Evolutionary conservation across 2,113 vertebrate species (phyloP).

Genomic region (Tragelaphus imberbis): DNA sequence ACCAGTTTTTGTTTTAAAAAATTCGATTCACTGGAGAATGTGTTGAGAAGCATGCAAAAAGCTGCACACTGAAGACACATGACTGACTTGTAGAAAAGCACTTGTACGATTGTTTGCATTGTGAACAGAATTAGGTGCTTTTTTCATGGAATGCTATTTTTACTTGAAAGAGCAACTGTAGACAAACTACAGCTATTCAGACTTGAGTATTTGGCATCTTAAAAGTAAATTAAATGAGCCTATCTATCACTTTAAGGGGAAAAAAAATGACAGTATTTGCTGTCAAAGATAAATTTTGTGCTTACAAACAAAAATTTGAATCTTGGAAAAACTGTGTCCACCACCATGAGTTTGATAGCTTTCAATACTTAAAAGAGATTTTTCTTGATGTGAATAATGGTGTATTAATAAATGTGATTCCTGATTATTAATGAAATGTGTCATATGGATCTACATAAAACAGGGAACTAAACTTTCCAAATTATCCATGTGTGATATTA

Average conservation of each 20-base stretch:
- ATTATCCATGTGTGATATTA: not conserved
- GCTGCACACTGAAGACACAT: not conserved
- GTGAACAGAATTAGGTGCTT: not conserved
- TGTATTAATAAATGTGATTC: not conserved
- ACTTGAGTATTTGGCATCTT: not conserved
- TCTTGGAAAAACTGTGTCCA: not conserved
- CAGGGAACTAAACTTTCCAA: not conserved
- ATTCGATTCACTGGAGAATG: not conserved
- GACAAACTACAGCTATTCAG: conserved; percentile 13
- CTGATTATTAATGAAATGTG: conserved; percentile 19
- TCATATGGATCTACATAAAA: not conserved
- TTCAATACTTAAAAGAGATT: not conserved
- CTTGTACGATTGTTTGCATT: not conserved
- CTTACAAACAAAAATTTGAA: conserved; percentile 14
- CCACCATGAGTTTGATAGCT: not conserved
- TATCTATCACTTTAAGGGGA: not conserved
- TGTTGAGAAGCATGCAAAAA: not conserved
- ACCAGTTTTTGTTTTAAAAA: not conserved
- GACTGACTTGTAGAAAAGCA: not conserved
- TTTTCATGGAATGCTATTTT: conserved; percentile 7
- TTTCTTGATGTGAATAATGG: not conserved
- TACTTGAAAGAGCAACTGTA: conserved; percentile 1
- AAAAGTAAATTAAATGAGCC: conserved; percentile 8
- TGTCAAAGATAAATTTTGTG: conserved; percentile 4
- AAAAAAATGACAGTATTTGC: conserved; percentile 21